Evolutionary conservation across 1,140 invertebrate genomes (phyloP).

Genomic region (Microplitis mediator): DNA sequence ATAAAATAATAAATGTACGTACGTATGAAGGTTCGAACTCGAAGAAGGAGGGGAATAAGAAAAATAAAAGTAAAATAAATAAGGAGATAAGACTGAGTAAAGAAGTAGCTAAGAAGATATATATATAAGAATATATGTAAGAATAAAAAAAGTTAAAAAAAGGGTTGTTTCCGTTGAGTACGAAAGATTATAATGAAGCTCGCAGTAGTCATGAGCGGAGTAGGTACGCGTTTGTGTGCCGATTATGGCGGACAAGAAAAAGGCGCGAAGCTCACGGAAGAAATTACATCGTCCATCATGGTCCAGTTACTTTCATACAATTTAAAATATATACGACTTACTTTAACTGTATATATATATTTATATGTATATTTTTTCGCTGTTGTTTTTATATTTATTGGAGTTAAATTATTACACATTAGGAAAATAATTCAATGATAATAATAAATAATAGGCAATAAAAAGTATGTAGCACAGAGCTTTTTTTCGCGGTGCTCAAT

Average conservation of each 20-base stretch:
- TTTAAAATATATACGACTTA: not conserved
- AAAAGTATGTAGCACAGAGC: not conserved
- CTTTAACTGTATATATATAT: constrained; percentile 30
- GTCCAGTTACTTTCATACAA: constrained; percentile 49
- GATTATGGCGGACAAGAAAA: constrained; percentile 22
- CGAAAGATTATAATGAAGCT: too few species aligned
- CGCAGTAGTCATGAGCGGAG: too few species aligned
- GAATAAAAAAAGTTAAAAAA: not conserved
- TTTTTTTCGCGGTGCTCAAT: constrained; percentile 5
- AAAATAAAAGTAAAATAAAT: constrained; percentile 6
- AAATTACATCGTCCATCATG: constrained; percentile 56
- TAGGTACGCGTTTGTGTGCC: not conserved
- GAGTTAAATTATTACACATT: constrained; percentile 1
- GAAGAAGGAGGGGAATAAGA: constrained; percentile 8
- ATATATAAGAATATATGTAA: not conserved
- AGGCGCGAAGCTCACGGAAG: constrained; percentile 30
- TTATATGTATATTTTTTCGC: not conserved
- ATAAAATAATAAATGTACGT: not conserved
- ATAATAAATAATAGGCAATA: not conserved
- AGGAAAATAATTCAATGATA: not conserved
- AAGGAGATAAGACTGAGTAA: not conserved
- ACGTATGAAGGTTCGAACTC: not conserved
- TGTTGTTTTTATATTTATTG: not conserved
- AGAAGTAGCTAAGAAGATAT: not conserved
- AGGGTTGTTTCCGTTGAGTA: too few species aligned